Evolutionary conservation across 2,888 invertebrate species (phyloP), one percentile per base, ranked within the genome.

Genomic region (Diloba caeruleocephala): DNA sequence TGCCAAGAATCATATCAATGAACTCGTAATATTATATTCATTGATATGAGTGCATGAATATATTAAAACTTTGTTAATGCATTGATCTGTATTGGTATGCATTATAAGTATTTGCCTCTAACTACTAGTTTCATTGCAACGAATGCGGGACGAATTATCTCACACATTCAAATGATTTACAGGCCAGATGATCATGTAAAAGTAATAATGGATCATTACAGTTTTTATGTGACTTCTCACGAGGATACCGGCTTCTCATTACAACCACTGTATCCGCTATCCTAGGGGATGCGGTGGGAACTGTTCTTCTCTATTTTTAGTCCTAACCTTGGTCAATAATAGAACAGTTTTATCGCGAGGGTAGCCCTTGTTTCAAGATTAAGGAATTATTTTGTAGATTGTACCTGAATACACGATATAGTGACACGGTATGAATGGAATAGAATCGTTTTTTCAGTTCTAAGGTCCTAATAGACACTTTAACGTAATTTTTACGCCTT

Each of bases 221-320:
- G 41, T 65, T 66, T 57, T 66, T 74, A 56, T 63, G 29, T 25
- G 8, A 46, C 34, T 66, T 71, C 71, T 66, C 71, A 71, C 71
- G 67, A 67, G 51, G 67, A 66, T 71, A 19, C 25, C 31, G 43
- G 59, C 48, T 28, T 74, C 63, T 51, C 31, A 41, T 71, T 66
- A 53, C 63, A 51, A 12, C 12, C 17, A 28, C 39, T 42, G 48
- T 55, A 63, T 74, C 74, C 71, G 6, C 43, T 13, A 39, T 55
- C 65, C 49, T 50, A 32, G 13, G 55, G 71, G 67, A 15, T 57
- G 71, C 44, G 55, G 67, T 60, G 74, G 28, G 71, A 65, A 65
- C 23, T 19, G 19, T 8, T 19, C 17, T 45, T 1, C 26, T 55
- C 63, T 74, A 71, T 71, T 74, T 74, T 60, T 71, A 59, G 45